A percentile compares a stretch with the other conserved stretches of the same genome.
Evolutionary conservation across 2,113 vertebrate genomes (phyloP).

Genomic region (Hyla sarda): DNA sequence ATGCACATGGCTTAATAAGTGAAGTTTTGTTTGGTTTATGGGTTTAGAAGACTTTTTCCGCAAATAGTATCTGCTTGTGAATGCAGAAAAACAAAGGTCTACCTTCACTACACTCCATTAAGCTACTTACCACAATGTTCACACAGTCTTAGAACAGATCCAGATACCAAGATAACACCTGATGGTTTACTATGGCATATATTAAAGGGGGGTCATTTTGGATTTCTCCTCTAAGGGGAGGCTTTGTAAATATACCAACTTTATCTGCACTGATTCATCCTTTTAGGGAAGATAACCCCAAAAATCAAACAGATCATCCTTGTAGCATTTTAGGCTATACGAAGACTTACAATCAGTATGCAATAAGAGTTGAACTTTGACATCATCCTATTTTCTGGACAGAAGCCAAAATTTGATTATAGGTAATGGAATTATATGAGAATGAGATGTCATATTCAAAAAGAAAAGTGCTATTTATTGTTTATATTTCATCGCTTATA

Average conservation of each 20-base stretch:
- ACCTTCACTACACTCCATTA: constrained; percentile 3
- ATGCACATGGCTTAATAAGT: constrained; percentile 36
- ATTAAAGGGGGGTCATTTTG: not conserved
- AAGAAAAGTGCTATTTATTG: too few relatives aligned
- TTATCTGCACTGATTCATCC: too few relatives aligned
- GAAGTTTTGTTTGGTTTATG: constrained; percentile 16
- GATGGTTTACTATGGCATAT: not conserved
- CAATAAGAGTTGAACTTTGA: too few relatives aligned
- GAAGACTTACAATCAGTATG: too few relatives aligned
- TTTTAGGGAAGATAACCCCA: too few relatives aligned
- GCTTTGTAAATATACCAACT: too few relatives aligned
- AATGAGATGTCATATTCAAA: too few relatives aligned
- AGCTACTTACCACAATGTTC: constrained; percentile 32
- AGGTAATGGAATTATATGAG: too few relatives aligned
- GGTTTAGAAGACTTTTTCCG: constrained; percentile 4
- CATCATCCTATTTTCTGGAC: too few relatives aligned
- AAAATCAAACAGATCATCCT: too few relatives aligned
- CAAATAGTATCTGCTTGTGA: constrained; percentile 22
- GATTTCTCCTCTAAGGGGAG: not conserved
- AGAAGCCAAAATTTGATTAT: too few relatives aligned
- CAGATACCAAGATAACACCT: constrained; percentile 1
- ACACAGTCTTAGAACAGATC: constrained; percentile 15
- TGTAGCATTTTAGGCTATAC: not conserved
- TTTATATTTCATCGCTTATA: too few relatives aligned
- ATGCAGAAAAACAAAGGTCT: constrained; percentile 3